These are phyloP conservation scores for Argyrosomus regius DNA, from an alignment of 2,797 vertebrate genomes.

Conservation along the genomic window DNA sequence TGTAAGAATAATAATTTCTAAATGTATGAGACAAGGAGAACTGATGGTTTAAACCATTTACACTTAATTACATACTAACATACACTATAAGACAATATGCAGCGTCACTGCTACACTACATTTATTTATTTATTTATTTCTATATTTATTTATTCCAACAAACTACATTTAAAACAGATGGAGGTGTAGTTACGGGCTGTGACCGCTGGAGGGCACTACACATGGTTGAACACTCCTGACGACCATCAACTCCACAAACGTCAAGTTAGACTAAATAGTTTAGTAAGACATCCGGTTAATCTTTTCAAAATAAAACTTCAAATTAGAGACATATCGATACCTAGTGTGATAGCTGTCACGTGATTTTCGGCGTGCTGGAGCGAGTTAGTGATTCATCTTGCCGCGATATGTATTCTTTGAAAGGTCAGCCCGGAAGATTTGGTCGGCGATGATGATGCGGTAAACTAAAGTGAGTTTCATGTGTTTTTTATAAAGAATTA, in stretches of 20 bases:
- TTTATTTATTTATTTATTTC: too few species aligned
- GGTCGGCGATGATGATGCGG: slow-evolving; percentile 48
- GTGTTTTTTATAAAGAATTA: accelerated
- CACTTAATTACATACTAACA: too few species aligned
- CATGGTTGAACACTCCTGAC: neutral
- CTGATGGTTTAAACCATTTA: too few species aligned
- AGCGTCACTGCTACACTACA: too few species aligned
- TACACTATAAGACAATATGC: neutral
- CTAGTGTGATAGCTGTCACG: neutral
- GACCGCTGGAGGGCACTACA: neutral
- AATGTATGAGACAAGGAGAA: neutral
- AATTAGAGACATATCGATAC: accelerated
- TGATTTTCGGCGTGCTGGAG: neutral
- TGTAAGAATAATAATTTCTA: neutral
- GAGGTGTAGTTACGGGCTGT: neutral
- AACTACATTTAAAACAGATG: neutral
- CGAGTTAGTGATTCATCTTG: slow-evolving; percentile 38
- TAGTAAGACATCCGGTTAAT: neutral
- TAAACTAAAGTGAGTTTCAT: slow-evolving; percentile 72
- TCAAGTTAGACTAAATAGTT: neutral
- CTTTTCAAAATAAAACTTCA: slow-evolving; percentile 2
- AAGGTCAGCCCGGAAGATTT: slow-evolving; percentile 62
- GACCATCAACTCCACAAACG: too few species aligned
- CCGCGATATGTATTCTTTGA: slow-evolving; percentile 52
- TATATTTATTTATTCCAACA: too few species aligned